These are phyloP conservation scores for Platygyra sinensis DNA, from an alignment of 64 coral and sea anemone genomes.

Conservation along the genomic window DNA sequence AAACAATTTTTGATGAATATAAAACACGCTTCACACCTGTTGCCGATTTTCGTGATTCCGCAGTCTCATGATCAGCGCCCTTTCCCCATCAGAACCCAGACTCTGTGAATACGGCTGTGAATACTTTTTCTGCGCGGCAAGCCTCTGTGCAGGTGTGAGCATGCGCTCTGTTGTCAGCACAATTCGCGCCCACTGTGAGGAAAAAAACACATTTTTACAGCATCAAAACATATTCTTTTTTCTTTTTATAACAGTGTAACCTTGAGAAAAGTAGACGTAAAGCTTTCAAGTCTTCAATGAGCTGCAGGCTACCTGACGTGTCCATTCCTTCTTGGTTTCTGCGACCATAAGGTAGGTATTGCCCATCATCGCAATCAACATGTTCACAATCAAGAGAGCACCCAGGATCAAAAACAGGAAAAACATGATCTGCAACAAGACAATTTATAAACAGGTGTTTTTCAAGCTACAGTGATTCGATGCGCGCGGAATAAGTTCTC, in stretches of 20 bases:
- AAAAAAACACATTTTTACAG: neutral
- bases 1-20: no score
- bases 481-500: neutral
- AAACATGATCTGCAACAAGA: slow-evolving; percentile 72
- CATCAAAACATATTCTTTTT: neutral
- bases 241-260: neutral
- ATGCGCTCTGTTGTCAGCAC: slow-evolving; percentile 61
- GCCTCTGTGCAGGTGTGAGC: slow-evolving; percentile 53
- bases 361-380: slow-evolving; percentile 98
- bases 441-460: neutral
- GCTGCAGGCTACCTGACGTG: slow-evolving; percentile 57
- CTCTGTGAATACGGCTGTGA: slow-evolving; percentile 49
- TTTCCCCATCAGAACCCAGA: neutral
- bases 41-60: slow-evolving; percentile 20
- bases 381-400: slow-evolving; percentile 88
- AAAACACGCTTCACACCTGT: neutral
- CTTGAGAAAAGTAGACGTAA: neutral
- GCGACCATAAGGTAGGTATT: slow-evolving; percentile 78
- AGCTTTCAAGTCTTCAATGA: neutral
- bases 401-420: slow-evolving; percentile 80
- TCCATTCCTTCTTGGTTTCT: slow-evolving; percentile 92
- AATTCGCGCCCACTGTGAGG: slow-evolving; percentile 54
- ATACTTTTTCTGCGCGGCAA: slow-evolving; percentile 29
- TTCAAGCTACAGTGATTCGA: neutral
- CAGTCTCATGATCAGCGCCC: slow-evolving; percentile 64